These are phyloP conservation scores for Bathynomus jamesi DNA, from an alignment of 1,140 invertebrate genomes.

Conservation along the genomic window DNA sequence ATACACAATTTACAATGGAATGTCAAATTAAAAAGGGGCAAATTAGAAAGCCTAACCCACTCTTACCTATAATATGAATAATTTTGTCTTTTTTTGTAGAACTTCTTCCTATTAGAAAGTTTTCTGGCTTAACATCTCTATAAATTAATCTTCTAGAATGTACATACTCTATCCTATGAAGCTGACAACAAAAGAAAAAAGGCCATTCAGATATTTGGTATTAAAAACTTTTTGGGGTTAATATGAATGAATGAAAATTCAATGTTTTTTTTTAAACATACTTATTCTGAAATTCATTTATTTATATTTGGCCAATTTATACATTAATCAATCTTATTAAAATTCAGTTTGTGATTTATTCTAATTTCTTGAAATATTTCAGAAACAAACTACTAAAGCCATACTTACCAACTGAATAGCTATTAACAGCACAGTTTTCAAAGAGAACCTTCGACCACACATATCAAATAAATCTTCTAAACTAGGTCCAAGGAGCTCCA, in stretches of 20 bases:
- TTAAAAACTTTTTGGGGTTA: no score
- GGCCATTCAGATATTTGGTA: no score
- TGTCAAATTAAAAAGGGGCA: no score
- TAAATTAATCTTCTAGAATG: constrained; percentile 99
- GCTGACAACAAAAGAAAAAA: constrained; percentile 51
- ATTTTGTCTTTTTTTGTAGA: constrained; percentile 97
- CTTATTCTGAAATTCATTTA: no score
- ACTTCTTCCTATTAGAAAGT: constrained; percentile 97
- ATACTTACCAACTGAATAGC: constrained; percentile 93
- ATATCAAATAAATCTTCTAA: constrained; percentile 99
- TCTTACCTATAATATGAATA: constrained; percentile 95
- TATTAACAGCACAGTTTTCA: constrained; percentile 98
- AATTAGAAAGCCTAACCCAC: constrained; percentile 38
- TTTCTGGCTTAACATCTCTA: constrained; percentile 98
- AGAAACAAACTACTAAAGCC: no score
- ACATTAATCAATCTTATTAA: no score
- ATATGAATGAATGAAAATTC: no score
- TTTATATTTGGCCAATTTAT: no score
- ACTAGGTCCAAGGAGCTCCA: constrained; percentile 97
- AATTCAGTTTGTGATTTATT: no score
- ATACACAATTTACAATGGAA: no score
- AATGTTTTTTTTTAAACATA: no score
- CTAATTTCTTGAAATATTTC: no score
- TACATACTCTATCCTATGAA: constrained; percentile 98
- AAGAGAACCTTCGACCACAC: constrained; percentile 94